Percentiles rank a stretch among this genome's conserved stretches.
Conservation (phyloP, 2,888 invertebrate genomes). For the Stenodera caucasica region DNA sequence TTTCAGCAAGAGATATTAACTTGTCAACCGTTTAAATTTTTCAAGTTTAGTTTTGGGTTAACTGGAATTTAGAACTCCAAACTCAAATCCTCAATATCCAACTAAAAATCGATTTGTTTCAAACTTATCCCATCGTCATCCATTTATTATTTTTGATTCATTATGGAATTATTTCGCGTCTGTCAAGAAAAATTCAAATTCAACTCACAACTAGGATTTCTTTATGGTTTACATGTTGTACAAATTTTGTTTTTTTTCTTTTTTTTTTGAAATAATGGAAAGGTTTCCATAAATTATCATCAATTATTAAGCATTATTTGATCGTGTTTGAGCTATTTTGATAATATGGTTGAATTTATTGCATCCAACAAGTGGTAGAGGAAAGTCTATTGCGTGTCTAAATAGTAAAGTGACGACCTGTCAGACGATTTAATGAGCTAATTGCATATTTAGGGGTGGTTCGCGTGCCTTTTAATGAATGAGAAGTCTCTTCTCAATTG, state of each 20-base stretch:
- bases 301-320: no score
- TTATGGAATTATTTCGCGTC: no score
- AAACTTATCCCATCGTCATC: no score
- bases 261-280: no score
- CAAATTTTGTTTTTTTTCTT: no score
- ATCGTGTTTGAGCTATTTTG: background rate
- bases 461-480: conserved; percentile 30
- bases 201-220: no score
- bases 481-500: conserved; percentile 10
- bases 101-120: no score
- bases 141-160: no score
- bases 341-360: background rate
- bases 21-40: background rate
- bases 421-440: conserved; percentile 31
- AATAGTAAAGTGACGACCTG: conserved; percentile 26
- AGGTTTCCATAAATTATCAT: no score
- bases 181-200: no score
- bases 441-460: conserved; percentile 33
- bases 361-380: conserved; percentile 31
- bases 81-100: background rate
- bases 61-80: background rate
- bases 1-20: background rate
- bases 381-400: conserved; percentile 27
- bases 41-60: background rate
- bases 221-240: no score